Percentiles rank a stretch among this genome's conserved stretches.
Evolutionary conservation across 2,797 vertebrate species (phyloP).

Genomic region (Premnoplex brunnescens): DNA sequence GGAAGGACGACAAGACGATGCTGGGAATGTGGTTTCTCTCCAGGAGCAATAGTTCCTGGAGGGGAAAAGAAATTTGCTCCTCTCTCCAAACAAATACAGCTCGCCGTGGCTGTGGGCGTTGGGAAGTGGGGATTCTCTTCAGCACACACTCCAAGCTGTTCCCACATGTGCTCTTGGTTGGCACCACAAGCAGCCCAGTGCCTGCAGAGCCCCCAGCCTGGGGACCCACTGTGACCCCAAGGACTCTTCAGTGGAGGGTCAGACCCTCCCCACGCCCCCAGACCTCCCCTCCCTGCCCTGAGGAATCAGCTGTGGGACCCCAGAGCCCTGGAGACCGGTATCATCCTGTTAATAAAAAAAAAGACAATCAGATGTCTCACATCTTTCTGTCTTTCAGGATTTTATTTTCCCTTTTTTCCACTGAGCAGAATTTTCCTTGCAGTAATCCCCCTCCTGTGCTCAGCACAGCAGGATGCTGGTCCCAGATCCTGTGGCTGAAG

Average conservation of each 20-base stretch:
- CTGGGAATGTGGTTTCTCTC: background rate
- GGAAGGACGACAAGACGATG: background rate
- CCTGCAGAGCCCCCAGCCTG: background rate
- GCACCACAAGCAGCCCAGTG: background rate
- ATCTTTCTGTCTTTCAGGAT: fast-evolving
- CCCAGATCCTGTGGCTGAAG: background rate
- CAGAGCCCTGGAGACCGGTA: background rate
- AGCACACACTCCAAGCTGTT: background rate
- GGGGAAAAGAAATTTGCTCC: slow-evolving; percentile 7
- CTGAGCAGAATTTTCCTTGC: background rate
- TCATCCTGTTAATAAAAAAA: background rate
- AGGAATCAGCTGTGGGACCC: background rate
- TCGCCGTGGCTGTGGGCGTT: fast-evolving
- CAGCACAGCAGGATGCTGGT: background rate
- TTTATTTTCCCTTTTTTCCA: background rate
- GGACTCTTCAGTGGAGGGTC: fast-evolving
- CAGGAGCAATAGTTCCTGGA: slow-evolving; percentile 4
- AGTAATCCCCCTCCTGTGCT: background rate
- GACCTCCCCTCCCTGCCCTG: background rate
- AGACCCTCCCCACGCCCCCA: background rate
- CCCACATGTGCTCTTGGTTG: background rate
- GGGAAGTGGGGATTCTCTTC: background rate
- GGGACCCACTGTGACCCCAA: fast-evolving
- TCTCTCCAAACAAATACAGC: background rate
- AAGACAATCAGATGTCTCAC: fast-evolving